Evolutionary conservation across 2,888 invertebrate genomes (phyloP).

Genomic region (Arctia plantaginis): DNA sequence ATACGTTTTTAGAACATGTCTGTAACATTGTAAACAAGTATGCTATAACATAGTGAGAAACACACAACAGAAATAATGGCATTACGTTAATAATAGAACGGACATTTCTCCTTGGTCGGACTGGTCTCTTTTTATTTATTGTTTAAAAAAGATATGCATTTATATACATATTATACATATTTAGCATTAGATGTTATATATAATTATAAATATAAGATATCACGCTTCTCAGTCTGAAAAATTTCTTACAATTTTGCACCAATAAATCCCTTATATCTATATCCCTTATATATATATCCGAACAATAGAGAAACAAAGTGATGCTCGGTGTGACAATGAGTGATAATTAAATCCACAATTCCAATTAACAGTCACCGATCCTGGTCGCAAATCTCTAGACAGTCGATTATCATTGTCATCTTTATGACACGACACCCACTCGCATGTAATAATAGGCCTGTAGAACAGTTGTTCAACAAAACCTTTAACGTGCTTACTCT

Average conservation of each 20-base stretch:
- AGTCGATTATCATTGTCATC: not conserved
- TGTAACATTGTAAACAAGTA: not conserved
- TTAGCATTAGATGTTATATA: too few relatives aligned
- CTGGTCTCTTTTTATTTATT: too few relatives aligned
- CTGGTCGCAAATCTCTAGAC: not conserved
- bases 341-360: not conserved
- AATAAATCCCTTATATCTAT: not conserved
- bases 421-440: not conserved
- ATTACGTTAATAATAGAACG: too few relatives aligned
- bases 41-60: too few relatives aligned
- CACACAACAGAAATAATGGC: too few relatives aligned
- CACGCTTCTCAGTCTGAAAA: too few relatives aligned
- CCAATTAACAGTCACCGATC: not conserved
- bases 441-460: constrained; percentile 1
- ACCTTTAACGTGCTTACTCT: constrained; percentile 10
- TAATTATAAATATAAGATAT: too few relatives aligned
- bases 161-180: too few relatives aligned
- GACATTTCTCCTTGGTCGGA: too few relatives aligned
- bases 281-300: not conserved
- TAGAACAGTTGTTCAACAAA: constrained; percentile 10
- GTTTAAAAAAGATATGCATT: too few relatives aligned
- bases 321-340: not conserved
- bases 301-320: not conserved
- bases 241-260: not conserved
- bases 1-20: too few relatives aligned